Base-by-base conservation (phyloP, 2,113 vertebrate species). In the Misgurnus anguillicaudatus region DNA sequence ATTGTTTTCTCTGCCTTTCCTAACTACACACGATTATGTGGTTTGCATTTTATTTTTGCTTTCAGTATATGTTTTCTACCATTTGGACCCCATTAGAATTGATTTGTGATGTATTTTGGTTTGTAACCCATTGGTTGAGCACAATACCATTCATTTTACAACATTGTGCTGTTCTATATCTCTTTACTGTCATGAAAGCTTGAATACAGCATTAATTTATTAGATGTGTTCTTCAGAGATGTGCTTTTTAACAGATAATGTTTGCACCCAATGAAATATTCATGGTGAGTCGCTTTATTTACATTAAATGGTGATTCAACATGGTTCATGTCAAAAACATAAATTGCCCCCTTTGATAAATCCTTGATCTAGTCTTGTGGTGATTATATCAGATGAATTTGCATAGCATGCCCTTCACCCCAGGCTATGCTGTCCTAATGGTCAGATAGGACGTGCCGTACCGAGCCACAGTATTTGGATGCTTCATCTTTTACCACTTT, bases 231-330 rank as follows among this genome's bases (percentile, higher is more conserved):
- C 17, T 71, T 17, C 45, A 47, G 10, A 19, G 1, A 39, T 71
- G n/a, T 58, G 38, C 55, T 6, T 5, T 53, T 72, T 58, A 36
- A 58, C 21, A 42, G 53, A 72, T 58, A 72, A 57, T 72, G 39
- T 72, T 58, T 72, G 36, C n/a, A 72, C 53, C 53, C n/a, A 41
- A 58, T 72, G 17, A 58, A 72, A 72, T 72, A 72, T 47, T 75
- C 58, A 62, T 74, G 39, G 58, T 0, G 13, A 10, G 19, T 74
- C 57, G 31, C 57, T 61, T 39, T 62, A 10, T 14, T 57, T 42
- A 2, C 13, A 21, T 75, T 60, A 47, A 60, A 75, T 62, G 19
- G 14, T 17, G 4, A 4, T 73, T 13, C 53, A 72, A 53, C 11
- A 72, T 38, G 48, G 42, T 45, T 75, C 60, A 53, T 64, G 71